Conservation (phyloP, 2,113 vertebrate species). For the Eira barbara region DNA sequence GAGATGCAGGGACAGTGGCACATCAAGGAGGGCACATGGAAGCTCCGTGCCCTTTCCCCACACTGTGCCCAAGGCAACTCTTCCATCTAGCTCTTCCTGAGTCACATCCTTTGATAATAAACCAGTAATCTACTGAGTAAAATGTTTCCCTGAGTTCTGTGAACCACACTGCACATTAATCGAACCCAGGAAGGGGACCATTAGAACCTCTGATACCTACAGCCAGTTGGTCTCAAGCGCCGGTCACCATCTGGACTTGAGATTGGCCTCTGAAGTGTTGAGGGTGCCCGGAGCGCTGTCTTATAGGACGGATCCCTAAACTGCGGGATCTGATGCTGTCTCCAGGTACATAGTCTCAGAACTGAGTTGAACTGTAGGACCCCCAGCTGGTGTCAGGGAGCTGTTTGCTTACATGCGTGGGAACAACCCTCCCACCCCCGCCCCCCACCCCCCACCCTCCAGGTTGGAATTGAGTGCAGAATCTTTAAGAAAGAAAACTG, state of each 20-base stretch:
- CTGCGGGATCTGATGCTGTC: neutral
- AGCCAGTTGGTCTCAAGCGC: neutral
- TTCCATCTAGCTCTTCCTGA: neutral
- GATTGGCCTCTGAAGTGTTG: neutral
- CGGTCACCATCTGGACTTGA: neutral
- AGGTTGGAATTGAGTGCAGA: neutral
- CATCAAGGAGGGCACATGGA: neutral
- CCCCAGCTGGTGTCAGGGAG: neutral
- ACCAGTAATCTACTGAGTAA: neutral
- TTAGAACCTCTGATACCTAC: neutral
- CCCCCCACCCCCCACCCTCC: neutral
- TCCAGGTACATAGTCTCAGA: neutral
- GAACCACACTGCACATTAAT: neutral
- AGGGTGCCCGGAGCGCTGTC: neutral
- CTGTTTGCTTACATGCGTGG: neutral
- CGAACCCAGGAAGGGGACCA: accelerated
- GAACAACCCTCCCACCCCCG: accelerated
- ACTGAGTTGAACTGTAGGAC: neutral
- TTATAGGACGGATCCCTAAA: neutral
- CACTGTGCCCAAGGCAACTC: neutral
- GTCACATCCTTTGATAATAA: neutral
- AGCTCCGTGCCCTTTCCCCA: neutral
- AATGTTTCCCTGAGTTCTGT: neutral
- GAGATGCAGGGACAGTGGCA: neutral
- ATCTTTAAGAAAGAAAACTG: neutral